phyloP scores from a whole-genome alignment of 2,888 invertebrate species.

The Actias luna region DNA sequence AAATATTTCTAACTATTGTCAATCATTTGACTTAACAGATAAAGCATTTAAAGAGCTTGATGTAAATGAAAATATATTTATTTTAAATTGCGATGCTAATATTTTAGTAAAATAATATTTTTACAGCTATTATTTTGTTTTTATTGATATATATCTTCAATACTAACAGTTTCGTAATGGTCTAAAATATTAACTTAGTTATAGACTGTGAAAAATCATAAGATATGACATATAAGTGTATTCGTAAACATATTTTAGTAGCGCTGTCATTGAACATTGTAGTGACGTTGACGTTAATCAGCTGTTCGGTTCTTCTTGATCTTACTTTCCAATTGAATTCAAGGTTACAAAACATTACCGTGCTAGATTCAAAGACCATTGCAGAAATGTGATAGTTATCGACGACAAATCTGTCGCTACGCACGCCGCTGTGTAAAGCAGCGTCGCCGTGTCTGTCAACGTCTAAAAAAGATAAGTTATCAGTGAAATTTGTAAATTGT shows the following conservation, averaged over 20 bases:
- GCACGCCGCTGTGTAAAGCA: conserved; percentile 10
- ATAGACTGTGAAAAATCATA: background rate
- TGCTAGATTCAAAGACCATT: conserved; percentile 22
- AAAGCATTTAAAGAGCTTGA: too few species aligned
- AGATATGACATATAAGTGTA: background rate
- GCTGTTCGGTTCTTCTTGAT: conserved; percentile 31
- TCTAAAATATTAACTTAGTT: background rate
- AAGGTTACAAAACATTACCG: conserved; percentile 41
- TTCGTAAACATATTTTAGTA: background rate
- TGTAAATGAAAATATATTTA: too few species aligned
- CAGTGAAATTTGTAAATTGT: conserved; percentile 26
- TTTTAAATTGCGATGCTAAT: too few species aligned
- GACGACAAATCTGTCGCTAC: conserved; percentile 37
- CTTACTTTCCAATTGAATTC: conserved; percentile 58
- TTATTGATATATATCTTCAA: too few species aligned
- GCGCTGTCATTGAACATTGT: background rate
- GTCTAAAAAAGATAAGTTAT: conserved; percentile 36
- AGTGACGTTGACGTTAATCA: conserved; percentile 28
- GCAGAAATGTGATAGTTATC: conserved; percentile 68
- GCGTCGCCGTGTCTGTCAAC: conserved; percentile 9
- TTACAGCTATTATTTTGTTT: too few species aligned
- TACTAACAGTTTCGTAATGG: too few species aligned
- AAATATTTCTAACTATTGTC: too few species aligned
- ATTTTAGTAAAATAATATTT: too few species aligned
- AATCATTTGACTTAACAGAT: too few species aligned